Conservation (phyloP, 2,113 vertebrate genomes). For the Carassius auratus region DNA sequence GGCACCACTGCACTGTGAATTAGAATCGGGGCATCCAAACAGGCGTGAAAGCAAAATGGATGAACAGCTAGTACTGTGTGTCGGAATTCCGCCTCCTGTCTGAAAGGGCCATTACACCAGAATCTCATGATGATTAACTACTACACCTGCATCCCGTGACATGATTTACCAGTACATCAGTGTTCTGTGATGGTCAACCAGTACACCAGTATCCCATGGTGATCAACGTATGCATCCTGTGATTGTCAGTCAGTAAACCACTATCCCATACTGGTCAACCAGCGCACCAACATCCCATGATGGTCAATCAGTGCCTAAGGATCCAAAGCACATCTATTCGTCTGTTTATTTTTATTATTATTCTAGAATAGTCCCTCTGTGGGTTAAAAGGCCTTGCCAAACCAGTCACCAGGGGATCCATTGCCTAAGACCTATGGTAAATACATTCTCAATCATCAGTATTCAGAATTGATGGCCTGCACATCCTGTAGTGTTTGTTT, state of each 20-base stretch:
- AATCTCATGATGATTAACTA: neutral
- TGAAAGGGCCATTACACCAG: neutral
- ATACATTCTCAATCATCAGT: conserved; percentile 36
- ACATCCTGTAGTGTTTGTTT: conserved; percentile 49
- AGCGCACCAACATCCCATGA: neutral
- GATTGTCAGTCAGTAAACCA: neutral
- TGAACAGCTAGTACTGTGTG: too few relatives aligned
- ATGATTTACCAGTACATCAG: neutral
- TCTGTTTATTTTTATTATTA: neutral
- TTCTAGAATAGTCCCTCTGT: conserved; percentile 9
- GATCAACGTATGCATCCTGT: neutral
- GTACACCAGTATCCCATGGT: neutral
- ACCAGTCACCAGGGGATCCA: conserved; percentile 33
- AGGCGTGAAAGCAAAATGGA: too few relatives aligned
- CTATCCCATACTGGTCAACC: neutral
- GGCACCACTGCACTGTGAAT: too few relatives aligned
- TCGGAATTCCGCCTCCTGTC: too few relatives aligned
- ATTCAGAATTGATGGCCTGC: conserved; percentile 53
- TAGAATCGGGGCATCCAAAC: too few relatives aligned
- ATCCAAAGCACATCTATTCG: neutral
- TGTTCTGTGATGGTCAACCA: neutral
- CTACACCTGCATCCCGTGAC: neutral
- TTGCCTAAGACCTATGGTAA: conserved; percentile 26
- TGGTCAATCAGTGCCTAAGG: neutral
- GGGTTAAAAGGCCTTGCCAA: conserved; percentile 30